These are phyloP conservation scores for Dryoscopus gambensis DNA, from an alignment of 2,113 vertebrate species.

Conservation along the genomic window DNA sequence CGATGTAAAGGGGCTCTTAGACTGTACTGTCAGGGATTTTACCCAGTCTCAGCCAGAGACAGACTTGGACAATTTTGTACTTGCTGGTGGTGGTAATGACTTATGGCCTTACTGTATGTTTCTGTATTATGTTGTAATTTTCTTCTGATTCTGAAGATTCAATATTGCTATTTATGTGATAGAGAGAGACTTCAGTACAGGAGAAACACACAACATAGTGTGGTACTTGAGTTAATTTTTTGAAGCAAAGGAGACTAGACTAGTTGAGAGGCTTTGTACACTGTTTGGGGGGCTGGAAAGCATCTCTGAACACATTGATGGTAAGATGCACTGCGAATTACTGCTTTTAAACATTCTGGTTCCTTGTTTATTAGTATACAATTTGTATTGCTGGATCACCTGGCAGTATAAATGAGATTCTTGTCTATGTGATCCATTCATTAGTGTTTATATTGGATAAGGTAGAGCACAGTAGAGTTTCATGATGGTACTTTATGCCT, in stretches of 20 bases:
- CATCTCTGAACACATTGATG: background rate
- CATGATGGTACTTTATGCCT: background rate
- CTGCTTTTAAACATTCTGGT: background rate
- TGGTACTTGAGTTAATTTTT: background rate
- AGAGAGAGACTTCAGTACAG: background rate
- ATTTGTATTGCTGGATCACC: background rate
- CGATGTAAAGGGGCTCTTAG: background rate
- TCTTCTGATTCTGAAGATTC: background rate
- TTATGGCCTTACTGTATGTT: background rate
- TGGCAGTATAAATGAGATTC: background rate
- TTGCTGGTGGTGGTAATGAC: background rate
- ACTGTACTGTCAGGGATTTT: background rate
- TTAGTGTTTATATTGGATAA: background rate
- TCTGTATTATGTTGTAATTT: background rate
- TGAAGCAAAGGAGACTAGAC: background rate
- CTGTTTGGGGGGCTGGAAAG: background rate
- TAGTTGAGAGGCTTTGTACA: background rate
- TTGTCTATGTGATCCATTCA: background rate
- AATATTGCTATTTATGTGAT: background rate
- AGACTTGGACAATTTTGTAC: background rate
- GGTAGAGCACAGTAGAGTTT: background rate
- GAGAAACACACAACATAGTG: background rate
- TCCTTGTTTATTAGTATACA: background rate
- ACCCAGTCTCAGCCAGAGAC: background rate
- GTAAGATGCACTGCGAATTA: background rate